Evolutionary conservation across 2,113 vertebrate species (phyloP).

Genomic region (Cyanistes caeruleus): DNA sequence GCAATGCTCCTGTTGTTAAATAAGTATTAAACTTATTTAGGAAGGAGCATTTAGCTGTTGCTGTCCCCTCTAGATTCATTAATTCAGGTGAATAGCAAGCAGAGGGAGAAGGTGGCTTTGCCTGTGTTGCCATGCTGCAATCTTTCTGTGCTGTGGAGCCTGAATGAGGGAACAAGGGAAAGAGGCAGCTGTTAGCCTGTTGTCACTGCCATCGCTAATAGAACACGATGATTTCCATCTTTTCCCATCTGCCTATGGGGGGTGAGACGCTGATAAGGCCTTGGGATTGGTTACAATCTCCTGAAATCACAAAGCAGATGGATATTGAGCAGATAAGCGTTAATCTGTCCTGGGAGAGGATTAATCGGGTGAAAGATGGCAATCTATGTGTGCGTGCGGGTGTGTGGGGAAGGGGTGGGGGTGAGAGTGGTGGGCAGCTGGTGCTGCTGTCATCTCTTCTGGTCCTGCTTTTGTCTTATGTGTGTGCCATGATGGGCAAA

Average conservation of each 20-base stretch:
- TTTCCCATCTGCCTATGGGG: constrained; percentile 57
- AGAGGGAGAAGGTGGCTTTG: background rate
- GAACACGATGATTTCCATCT: constrained; percentile 66
- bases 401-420: background rate
- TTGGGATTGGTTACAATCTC: constrained; percentile 75
- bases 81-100: background rate
- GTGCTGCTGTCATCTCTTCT: constrained; percentile 40
- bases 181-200: constrained; percentile 56
- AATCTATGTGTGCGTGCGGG: constrained; percentile 24
- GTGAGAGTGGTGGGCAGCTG: constrained; percentile 68
- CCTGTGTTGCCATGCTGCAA: background rate
- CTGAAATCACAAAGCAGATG: constrained; percentile 76
- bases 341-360: constrained; percentile 78
- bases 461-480: constrained; percentile 50
- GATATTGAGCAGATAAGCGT: constrained; percentile 76
- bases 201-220: constrained; percentile 47
- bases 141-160: background rate
- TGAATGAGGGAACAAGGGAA: background rate
- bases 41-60: background rate
- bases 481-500: constrained; percentile 1
- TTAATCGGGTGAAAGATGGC: constrained; percentile 77
- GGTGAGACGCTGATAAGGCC: constrained; percentile 36
- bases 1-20: background rate
- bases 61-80: background rate
- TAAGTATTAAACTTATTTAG: background rate